Base-by-base conservation (phyloP, 2,113 vertebrate species). In the Capreolus pygargus region DNA sequence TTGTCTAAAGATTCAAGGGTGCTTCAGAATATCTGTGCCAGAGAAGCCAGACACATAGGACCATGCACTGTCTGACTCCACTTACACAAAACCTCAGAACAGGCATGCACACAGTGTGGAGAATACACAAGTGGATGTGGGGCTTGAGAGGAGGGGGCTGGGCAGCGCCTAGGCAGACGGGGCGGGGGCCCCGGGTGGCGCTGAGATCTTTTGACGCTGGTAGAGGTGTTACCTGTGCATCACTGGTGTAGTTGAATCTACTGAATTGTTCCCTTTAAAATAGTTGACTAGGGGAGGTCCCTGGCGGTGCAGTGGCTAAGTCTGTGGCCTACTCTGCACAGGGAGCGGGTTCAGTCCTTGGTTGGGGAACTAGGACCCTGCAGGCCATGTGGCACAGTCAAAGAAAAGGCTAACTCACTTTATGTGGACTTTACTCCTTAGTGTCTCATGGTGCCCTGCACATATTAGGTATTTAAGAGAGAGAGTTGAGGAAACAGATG, bases 181-280 rank as follows among this genome's bases (percentile, higher is more conserved):
- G 33, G 11, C 3, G 7, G 50, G 76, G 50, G 11, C 19, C 50
- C 79, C 1, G 33, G 27, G 33, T 36, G n/a, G 13, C 52, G 28
- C 54, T 19, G n/a, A 33, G 25, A 6, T n/a, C 57, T 78, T 57
- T 43, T 47, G 11, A 54, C 27, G 27, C 23, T 30, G 47, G 43
- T 61, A 81, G 64, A 61, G 30, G 8, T 70, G 7, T n/a, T 74
- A 3, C 47, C 55, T 78, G 9, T 43, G 52, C 52, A 43, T 7
- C 64, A 9, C 21, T 19, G 36, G 58, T 60, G 23, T 27, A 27
- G 19, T 5, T 67, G 14, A 93, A 30, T 86, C 43, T 55, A 33
- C 47, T 83, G 60, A 86, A 45, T 83, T 90, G 28, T 52, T 76
- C 21, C 86, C 54, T 90, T 90, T 57, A 67, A 83, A 58, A 47